Base-by-base conservation (phyloP, 2,113 vertebrate genomes). In the Noturus placidus region DNA sequence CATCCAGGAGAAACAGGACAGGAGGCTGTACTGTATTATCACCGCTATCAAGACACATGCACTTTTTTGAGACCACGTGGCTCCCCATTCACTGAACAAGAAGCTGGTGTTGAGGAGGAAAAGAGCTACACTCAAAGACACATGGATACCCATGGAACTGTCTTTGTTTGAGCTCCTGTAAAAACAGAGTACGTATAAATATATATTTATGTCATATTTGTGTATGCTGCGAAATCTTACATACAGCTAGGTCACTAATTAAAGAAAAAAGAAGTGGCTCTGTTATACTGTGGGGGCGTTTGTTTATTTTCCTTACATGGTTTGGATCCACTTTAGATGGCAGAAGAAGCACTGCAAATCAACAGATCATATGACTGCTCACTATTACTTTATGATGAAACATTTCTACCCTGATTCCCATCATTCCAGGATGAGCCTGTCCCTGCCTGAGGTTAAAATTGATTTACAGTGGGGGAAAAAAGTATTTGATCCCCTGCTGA, bases 1-100 rank as follows among this genome's bases (percentile, higher is more conserved):
- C 94, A 95, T 94, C 95, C 95, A 95, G 80, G 92, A 94, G 91
- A 95, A 94, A 86, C 86, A 91, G 91, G 91, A 92, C 76, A 95
- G 92, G 84, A 95, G 35, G 57, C 92, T 92, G 90, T 88, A 95
- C 85, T 95, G 93, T 84, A 94, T 92, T 70, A 86, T 25, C 2
- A 89, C 91, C 2, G 94, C 93, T 0, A 95, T 59, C 5, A 93
- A 88, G 65, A 90, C 89, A n/a, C 95, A 95, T 69, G 93, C 65
- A 78, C 89, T 86, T 0, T 87, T 52, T 0, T 0, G 19, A 13
- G 70, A 17, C 83, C 86, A 3, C 0, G 0, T 92, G 85, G 92
- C n/a, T 59, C 89, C 92, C 94, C 91, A 95, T 80, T 94, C 92
- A 0, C 61, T 95, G 52, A 95, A 59, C 87, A 95, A 87, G 90